Conservation (phyloP, 2,113 vertebrate genomes). For the Nyctereutes procyonoides region DNA sequence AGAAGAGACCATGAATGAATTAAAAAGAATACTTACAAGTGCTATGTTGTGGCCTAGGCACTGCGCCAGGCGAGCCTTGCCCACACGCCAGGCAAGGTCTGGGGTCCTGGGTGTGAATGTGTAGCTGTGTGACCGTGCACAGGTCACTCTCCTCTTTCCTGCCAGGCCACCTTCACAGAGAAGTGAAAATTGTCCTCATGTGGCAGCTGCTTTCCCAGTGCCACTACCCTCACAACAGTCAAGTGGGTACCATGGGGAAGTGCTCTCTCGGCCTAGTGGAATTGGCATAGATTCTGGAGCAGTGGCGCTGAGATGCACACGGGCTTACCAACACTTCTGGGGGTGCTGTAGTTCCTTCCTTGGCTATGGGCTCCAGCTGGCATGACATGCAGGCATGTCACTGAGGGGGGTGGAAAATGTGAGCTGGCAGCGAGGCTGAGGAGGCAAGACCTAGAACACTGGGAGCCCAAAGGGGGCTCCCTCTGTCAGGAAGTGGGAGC, state of each 20-base stretch:
- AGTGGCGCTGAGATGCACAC: neutral
- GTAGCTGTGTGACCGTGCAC: neutral
- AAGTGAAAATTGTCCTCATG: neutral
- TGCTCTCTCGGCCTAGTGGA: neutral
- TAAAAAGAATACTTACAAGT: neutral
- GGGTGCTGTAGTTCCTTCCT: neutral
- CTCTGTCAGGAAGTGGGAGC: neutral
- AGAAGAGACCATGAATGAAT: neutral
- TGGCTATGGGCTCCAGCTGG: neutral
- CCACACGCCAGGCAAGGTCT: neutral
- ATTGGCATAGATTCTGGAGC: neutral
- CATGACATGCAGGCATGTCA: neutral
- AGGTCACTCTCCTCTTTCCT: neutral
- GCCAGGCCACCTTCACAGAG: neutral
- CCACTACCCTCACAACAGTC: neutral
- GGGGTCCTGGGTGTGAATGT: neutral
- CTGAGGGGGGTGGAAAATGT: neutral
- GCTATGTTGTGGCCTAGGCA: neutral
- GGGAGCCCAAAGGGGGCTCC: neutral
- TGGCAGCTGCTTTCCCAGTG: neutral
- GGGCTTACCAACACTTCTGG: neutral
- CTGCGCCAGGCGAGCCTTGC: neutral
- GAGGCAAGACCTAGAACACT: neutral
- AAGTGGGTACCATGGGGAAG: neutral
- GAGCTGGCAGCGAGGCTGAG: neutral